A percentile compares a stretch with the other conserved stretches of the same genome.
Evolutionary conservation across 2,113 vertebrate species (phyloP).

Genomic region (Siniperca knerii): DNA sequence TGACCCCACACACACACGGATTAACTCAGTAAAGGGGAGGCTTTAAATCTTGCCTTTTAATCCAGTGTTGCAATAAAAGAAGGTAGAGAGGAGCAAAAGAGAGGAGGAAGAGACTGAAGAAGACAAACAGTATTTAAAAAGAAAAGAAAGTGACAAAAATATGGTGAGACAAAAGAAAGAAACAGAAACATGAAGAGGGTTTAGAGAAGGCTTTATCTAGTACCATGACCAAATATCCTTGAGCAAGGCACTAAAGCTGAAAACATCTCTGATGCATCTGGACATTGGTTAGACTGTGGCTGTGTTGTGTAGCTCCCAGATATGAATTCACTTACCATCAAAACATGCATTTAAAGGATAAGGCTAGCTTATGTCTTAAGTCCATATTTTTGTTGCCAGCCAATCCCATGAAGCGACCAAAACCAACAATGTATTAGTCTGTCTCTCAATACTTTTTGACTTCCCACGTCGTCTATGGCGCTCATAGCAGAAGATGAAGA

Average conservation of each 20-base stretch:
- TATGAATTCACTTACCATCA: background rate
- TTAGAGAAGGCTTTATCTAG: slow-evolving; percentile 12
- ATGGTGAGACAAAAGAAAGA: background rate
- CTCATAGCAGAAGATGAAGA: too few species aligned
- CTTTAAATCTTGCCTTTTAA: slow-evolving; percentile 10
- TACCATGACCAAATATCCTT: background rate
- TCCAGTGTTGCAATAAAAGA: background rate
- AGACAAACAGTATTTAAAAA: background rate
- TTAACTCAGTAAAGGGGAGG: background rate
- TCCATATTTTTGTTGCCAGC: background rate
- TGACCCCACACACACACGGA: background rate
- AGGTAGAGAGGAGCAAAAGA: background rate
- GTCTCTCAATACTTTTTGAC: background rate
- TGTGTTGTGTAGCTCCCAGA: slow-evolving; percentile 2
- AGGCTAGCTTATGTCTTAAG: background rate
- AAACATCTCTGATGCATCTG: slow-evolving; percentile 23
- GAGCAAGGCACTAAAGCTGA: background rate
- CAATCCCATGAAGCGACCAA: background rate
- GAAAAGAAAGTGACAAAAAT: background rate
- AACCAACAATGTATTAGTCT: background rate
- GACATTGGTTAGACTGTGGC: too few species aligned
- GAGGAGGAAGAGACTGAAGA: background rate
- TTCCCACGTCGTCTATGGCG: background rate
- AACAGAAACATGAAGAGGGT: background rate
- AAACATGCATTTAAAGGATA: background rate